Evolutionary conservation across 1,140 invertebrate genomes (phyloP), one percentile per base, ranked within the genome.

Genomic region (Drosophila gunungcola): DNA sequence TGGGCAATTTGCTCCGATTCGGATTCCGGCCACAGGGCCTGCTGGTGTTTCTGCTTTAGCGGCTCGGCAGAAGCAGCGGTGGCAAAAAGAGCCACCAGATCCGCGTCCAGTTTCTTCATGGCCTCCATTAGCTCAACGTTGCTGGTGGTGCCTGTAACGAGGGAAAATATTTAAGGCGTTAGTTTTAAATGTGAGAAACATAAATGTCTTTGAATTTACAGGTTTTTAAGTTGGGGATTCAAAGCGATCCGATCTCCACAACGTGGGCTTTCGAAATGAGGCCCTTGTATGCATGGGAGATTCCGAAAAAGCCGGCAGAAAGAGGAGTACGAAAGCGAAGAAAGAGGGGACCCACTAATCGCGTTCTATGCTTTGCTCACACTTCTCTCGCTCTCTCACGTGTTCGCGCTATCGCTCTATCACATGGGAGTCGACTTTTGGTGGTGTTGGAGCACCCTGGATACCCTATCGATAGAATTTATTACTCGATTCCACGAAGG

Each of bases 51-150:
- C 32, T 64, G 73, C 12, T 36, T 73, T 29, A 76, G 65, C 11
- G 54, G 80, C 11, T 80, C 73, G n/a, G 62, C 42, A 2, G 53
- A 42, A 5, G 64, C 68, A 12, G 86, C 85, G 7, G 69, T 78
- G 62, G 90, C 90, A 56, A 91, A 90, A 0, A 91, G 46, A 21
- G 90, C 90, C 41, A 86, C 90, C 70, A 91, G 54, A 51, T 79
- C 86, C 1, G 90, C 90, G 57, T 91, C 90, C 52, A 91, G 46
- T 85, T 91, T 91, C 48, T 90, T 91, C 85, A 91, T 91, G 46
- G 90, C 90, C 68, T 91, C 90, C 77, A 91, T 83, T 88, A 91
- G 65, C 73, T 91, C 89, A 53, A 77, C 70, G 65, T 88, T 83
- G 43, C 42, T 81, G 42, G 38, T 61, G 43, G 63, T 89, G 56